Conservation (phyloP, 2,113 vertebrate genomes). For the Orcinus orca region DNA sequence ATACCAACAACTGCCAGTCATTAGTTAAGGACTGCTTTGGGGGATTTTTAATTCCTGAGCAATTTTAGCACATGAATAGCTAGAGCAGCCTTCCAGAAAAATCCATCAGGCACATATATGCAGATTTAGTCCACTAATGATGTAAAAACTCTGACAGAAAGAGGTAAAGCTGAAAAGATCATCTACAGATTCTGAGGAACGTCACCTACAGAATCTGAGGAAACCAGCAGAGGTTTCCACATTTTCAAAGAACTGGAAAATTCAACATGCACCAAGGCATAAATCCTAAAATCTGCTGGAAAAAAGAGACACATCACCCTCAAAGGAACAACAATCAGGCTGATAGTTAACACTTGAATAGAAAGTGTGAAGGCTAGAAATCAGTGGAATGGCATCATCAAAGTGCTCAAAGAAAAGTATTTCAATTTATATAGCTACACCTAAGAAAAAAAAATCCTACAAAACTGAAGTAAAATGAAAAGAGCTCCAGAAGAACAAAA, state of each 20-base stretch:
- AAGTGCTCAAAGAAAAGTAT: not conserved
- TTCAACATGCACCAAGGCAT: not conserved
- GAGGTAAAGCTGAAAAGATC: not conserved
- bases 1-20: not conserved
- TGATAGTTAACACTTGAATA: not conserved
- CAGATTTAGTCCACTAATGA: not conserved
- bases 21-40: not conserved
- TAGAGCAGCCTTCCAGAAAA: not conserved
- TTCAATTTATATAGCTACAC: not conserved
- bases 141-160: not conserved
- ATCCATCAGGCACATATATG: not conserved
- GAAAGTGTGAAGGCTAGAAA: slow-evolving; percentile 7
- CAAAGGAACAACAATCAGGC: not conserved
- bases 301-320: not conserved
- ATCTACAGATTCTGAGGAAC: not conserved
- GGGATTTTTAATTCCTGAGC: not conserved
- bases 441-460: not conserved
- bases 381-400: slow-evolving; percentile 9
- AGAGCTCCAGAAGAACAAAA: not conserved
- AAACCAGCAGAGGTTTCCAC: not conserved
- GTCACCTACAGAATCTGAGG: not conserved
- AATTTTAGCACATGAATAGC: not conserved
- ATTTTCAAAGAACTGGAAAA: not conserved
- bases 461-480: not conserved
- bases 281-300: not conserved